Conservation (phyloP, 1,140 invertebrate genomes). For the Chrysopa pallens region DNA sequence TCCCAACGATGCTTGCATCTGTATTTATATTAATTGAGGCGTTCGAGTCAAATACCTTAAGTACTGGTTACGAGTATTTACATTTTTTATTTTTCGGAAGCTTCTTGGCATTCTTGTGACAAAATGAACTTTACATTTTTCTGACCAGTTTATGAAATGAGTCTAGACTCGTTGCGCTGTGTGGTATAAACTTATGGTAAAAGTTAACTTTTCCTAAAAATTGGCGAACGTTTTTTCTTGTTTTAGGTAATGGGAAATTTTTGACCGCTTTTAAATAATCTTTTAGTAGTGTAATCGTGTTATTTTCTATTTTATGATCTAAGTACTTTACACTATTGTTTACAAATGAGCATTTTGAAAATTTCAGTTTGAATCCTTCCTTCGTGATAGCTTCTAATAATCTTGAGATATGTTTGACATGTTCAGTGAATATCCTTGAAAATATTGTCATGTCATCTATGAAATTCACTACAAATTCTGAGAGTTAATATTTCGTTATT, state of each 20-base stretch:
- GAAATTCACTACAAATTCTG: neutral
- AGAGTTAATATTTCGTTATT: neutral
- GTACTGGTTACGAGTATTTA: too few species aligned
- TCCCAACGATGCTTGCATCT: constrained; percentile 11
- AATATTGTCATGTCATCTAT: neutral
- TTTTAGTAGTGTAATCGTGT: neutral
- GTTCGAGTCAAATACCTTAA: constrained; percentile 5
- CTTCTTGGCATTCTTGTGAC: too few species aligned
- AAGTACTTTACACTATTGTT: neutral
- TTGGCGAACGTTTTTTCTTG: neutral
- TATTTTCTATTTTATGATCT: neutral
- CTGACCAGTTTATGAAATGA: too few species aligned
- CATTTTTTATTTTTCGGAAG: too few species aligned
- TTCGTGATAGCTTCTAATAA: too few species aligned
- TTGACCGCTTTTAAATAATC: neutral
- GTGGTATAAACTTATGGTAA: neutral
- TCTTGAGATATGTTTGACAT: neutral
- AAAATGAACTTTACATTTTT: too few species aligned
- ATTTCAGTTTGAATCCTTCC: neutral
- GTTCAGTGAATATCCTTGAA: neutral
- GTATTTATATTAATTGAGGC: constrained; percentile 4
- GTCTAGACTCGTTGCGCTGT: too few species aligned
- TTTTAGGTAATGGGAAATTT: neutral
- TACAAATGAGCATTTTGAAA: neutral
- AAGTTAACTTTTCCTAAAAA: neutral